phyloP scores from a whole-genome alignment of 2,888 invertebrate species.

The Gymnoscelis rufifasciata region DNA sequence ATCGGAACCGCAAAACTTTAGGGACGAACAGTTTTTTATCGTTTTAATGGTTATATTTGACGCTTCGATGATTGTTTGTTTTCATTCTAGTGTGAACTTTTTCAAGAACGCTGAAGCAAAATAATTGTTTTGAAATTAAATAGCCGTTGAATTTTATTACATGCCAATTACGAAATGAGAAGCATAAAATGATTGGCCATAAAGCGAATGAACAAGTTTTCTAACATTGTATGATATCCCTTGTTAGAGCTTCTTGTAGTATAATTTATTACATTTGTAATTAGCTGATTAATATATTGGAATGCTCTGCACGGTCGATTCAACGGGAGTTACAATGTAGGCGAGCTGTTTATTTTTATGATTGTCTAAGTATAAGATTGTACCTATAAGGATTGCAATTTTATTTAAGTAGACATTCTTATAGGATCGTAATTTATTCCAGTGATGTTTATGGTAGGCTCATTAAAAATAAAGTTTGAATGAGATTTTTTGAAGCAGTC shows the following conservation, averaged over 20 bases:
- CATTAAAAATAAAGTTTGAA: not conserved
- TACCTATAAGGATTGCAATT: constrained; percentile 1
- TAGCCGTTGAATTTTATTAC: constrained; percentile 62
- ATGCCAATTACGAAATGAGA: constrained; percentile 61
- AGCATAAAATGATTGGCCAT: constrained; percentile 62
- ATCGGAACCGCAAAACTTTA: constrained; percentile 63
- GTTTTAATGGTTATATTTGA: constrained; percentile 34
- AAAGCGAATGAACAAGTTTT: constrained; percentile 36
- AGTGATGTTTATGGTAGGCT: not conserved
- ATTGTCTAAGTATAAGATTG: not conserved
- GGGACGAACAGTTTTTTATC: constrained; percentile 36
- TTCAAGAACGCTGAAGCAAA: constrained; percentile 39
- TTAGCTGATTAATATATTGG: constrained; percentile 15
- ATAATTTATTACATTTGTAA: constrained; percentile 16
- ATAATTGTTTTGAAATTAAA: constrained; percentile 44
- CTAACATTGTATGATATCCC: constrained; percentile 49
- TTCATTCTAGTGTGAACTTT: constrained; percentile 29
- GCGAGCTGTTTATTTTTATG: constrained; percentile 4
- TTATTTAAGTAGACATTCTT: constrained; percentile 3
- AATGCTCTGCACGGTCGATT: constrained; percentile 4
- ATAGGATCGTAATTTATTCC: constrained; percentile 1
- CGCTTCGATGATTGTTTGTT: constrained; percentile 36
- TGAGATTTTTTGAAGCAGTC: too few species aligned
- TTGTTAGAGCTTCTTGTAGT: constrained; percentile 22
- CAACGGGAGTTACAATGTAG: constrained; percentile 4